A percentile compares a stretch with the other conserved stretches of the same genome.
phyloP scores from a whole-genome alignment of 2,113 vertebrate genomes.

The Cyprinodon brontotheroides region DNA sequence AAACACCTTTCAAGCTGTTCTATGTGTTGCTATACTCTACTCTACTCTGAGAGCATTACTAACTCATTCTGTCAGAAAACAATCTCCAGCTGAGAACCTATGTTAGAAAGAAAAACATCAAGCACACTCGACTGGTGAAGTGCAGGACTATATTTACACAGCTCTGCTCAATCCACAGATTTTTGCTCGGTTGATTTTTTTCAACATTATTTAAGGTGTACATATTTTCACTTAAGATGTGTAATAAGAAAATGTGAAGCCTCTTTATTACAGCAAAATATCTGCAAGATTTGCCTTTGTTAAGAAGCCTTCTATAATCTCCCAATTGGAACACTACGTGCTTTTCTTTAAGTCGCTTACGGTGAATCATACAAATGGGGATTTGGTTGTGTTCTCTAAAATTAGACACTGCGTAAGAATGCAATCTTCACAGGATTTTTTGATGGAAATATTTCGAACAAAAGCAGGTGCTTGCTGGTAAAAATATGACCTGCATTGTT shows the following conservation, averaged over 20 bases:
- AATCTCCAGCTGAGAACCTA: slow-evolving; percentile 13
- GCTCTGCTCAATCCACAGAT: background rate
- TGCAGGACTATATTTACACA: background rate
- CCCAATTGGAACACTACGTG: background rate
- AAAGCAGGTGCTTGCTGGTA: background rate
- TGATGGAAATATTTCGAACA: background rate
- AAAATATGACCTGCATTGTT: too few species aligned
- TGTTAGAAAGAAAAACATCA: slow-evolving; percentile 32
- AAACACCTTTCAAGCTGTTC: background rate
- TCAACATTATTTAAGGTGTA: background rate
- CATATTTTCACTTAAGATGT: background rate
- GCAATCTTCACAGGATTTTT: background rate
- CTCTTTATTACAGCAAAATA: background rate
- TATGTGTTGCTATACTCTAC: background rate
- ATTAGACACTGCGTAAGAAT: slow-evolving; percentile 8
- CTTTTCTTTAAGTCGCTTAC: background rate
- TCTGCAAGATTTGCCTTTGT: background rate
- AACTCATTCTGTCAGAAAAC: slow-evolving; percentile 9
- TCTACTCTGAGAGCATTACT: background rate
- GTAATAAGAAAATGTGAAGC: background rate
- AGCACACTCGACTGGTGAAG: slow-evolving; percentile 13
- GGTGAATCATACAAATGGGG: background rate
- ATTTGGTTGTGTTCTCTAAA: background rate
- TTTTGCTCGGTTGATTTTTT: background rate
- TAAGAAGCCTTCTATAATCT: background rate